phyloP scores from a whole-genome alignment of 2,888 invertebrate species.

The Scaptodrosophila latifasciaeformis region DNA sequence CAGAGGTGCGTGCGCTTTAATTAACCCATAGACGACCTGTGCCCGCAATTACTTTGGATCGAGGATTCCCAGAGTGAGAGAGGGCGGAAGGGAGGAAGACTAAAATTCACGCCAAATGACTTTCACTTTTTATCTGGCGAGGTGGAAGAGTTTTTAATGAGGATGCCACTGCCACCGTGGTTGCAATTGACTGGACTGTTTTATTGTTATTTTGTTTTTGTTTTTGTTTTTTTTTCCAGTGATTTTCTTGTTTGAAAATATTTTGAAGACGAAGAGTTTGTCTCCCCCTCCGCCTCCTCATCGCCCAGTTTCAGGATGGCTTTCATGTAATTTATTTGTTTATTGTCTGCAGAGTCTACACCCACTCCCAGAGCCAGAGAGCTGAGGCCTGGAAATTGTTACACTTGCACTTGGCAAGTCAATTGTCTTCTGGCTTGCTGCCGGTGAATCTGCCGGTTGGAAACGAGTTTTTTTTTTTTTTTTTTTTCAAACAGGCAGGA shows the following conservation, averaged over 20 bases:
- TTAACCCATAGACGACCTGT: conserved; percentile 51
- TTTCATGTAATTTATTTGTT: conserved; percentile 68
- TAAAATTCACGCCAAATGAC: conserved; percentile 50
- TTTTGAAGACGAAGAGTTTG: conserved; percentile 38
- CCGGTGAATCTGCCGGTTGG: conserved; percentile 41
- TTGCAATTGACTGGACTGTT: conserved; percentile 27
- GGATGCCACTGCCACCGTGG: conserved; percentile 67
- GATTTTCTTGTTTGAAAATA: not conserved
- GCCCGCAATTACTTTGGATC: conserved; percentile 50
- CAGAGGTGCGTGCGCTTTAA: conserved; percentile 60
- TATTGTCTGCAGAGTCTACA: conserved; percentile 55
- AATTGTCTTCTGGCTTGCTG: not conserved
- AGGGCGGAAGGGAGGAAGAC: not conserved
- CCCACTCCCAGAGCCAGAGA: not conserved
- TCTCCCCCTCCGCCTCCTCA: too few species aligned
- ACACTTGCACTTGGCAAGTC: conserved; percentile 62
- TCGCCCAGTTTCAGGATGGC: too few species aligned
- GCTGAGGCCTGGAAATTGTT: conserved; percentile 36
- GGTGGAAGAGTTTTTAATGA: conserved; percentile 41
- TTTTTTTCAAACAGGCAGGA: conserved; percentile 43
- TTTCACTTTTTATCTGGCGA: conserved; percentile 48
- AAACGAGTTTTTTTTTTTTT: conserved; percentile 55
- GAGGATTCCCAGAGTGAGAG: conserved; percentile 4
- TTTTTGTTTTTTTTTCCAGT: too few species aligned
- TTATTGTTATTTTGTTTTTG: conserved; percentile 62